Evolutionary conservation across 2,797 vertebrate genomes (phyloP), one percentile per base, ranked within the genome.

Genomic region (Falco peregrinus): DNA sequence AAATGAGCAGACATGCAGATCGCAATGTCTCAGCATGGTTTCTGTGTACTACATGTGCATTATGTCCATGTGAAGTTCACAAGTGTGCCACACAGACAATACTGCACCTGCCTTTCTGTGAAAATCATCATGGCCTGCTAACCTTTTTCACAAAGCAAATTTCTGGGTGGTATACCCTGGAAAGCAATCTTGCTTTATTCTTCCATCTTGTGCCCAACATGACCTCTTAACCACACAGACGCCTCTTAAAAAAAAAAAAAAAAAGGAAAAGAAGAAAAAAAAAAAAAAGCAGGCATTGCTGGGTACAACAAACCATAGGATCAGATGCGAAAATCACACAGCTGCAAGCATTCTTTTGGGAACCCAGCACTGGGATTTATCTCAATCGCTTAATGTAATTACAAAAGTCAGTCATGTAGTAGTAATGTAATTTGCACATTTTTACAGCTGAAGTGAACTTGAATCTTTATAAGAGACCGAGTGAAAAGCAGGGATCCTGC

Each of bases 261-360:
- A 17, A 39, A 11, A 37, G 37, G 37, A 39, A 39, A 39, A 39
- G 37, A 37, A 37, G 37, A 9, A 39, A 47, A 16, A n/a, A 28
- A 33, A 25, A 69, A 54, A 70, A 9, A 68, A 22, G 25, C 93
- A 94, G 93, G 87, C 94, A 94, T 94, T 98, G 98, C 97, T 98
- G 98, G 97, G 97, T 97, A 98, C 80, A 97, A 92, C 97, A 97
- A 97, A 97, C 89, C 79, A 89, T 94, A 97, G 98, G 97, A 98
- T 98, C 97, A 98, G 97, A 98, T 98, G 98, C 63, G 96, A 98
- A 98, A 97, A 97, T 96, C 96, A 97, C 98, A 98, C 99, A 99
- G 99, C 99, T 99, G 99, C 98, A 98, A 98, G 98, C 98, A 98
- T 99, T 99, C 99, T 99, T 99, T 98, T 98, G 99, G 99, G 99